Conservation (phyloP, 2,113 vertebrate species). For the Onychostruthus taczanowskii region DNA sequence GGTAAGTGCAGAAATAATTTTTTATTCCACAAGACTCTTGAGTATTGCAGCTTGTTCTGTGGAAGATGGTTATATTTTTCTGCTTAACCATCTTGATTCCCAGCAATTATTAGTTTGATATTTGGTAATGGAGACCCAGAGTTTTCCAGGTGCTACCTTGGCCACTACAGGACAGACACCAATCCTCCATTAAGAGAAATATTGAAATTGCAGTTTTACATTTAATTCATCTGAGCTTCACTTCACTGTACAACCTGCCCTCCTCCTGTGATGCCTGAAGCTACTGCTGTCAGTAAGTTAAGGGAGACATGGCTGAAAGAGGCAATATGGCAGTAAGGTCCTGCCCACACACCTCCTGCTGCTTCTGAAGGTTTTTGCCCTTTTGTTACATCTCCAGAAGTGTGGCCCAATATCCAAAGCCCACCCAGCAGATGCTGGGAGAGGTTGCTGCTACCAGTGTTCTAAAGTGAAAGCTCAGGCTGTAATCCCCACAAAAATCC, state of each 20-base stretch:
- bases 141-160: not conserved
- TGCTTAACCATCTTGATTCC: not conserved
- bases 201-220: not conserved
- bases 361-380: not conserved
- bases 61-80: not conserved
- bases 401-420: not conserved
- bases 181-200: not conserved
- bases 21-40: not conserved
- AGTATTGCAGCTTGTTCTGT: not conserved
- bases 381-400: not conserved
- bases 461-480: not conserved
- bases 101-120: not conserved
- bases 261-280: not conserved
- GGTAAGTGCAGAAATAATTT: not conserved
- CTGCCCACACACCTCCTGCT: too few relatives aligned
- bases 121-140: not conserved
- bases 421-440: not conserved
- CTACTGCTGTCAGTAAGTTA: not conserved
- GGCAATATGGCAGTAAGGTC: not conserved
- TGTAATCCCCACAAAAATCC: not conserved
- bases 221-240: not conserved
- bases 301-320: not conserved
- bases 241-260: not conserved
- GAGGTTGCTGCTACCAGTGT: not conserved
- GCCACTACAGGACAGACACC: not conserved